Conservation (phyloP, 2,113 vertebrate species). For the Pionites leucogaster region DNA sequence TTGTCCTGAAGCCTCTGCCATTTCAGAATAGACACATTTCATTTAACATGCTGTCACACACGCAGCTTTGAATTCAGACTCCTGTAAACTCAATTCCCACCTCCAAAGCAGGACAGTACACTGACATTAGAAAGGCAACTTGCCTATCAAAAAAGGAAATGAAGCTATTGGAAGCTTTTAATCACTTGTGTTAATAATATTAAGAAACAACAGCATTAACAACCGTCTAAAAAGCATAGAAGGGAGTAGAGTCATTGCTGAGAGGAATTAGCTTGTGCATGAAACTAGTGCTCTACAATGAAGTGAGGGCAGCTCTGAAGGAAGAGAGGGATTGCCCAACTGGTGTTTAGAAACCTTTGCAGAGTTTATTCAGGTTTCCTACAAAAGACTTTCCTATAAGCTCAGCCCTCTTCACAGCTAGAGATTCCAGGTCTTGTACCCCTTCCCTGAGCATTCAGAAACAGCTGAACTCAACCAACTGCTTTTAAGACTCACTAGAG, state of each 20-base stretch:
- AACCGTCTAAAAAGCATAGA: neutral
- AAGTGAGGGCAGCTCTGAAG: neutral
- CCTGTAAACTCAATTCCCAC: neutral
- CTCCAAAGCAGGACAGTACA: neutral
- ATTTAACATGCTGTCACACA: neutral
- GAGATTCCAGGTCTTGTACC: neutral
- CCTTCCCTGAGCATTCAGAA: neutral
- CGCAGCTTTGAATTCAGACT: neutral
- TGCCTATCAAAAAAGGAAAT: neutral
- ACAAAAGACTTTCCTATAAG: neutral
- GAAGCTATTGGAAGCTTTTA: neutral
- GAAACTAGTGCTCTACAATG: neutral
- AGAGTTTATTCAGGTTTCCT: neutral
- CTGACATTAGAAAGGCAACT: neutral
- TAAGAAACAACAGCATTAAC: neutral
- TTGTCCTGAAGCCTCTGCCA: neutral
- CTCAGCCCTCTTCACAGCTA: neutral
- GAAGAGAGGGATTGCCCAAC: neutral
- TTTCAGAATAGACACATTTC: neutral
- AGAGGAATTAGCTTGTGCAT: neutral
- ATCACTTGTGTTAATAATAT: neutral
- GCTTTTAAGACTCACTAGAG: neutral
- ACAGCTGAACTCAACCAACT: neutral
- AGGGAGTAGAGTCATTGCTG: neutral
- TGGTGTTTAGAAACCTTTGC: accelerated